Conservation (phyloP, 2,888 invertebrate genomes). For the Megalurothrips usitatus region DNA sequence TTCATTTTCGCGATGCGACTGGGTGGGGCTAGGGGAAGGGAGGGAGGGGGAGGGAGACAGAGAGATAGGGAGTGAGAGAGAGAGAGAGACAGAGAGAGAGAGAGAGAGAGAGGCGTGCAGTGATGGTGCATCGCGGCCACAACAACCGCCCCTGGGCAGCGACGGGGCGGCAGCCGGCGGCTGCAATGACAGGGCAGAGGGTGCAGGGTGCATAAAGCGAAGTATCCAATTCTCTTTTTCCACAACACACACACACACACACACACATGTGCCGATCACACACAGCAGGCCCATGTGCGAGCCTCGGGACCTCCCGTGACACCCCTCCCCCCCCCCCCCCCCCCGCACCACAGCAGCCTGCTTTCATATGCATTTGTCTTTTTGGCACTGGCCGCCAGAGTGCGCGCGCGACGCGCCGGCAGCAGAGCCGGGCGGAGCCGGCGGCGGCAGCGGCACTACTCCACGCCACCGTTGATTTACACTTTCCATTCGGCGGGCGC, state of each 20-base stretch:
- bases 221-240: slow-evolving; percentile 20
- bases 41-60: slow-evolving; percentile 33
- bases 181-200: not conserved
- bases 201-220: too few species aligned
- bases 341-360: not conserved
- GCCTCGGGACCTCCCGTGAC: not conserved
- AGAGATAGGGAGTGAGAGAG: slow-evolving; percentile 29
- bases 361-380: not conserved
- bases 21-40: slow-evolving; percentile 32
- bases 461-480: too few species aligned
- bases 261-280: not conserved
- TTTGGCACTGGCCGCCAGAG: too few species aligned
- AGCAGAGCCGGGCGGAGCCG: too few species aligned
- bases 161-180: not conserved
- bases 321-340: not conserved
- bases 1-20: slow-evolving; percentile 35
- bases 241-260: not conserved
- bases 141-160: not conserved
- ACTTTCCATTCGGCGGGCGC: too few species aligned
- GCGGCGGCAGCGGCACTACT: not conserved
- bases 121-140: not conserved
- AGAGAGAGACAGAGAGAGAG: slow-evolving; percentile 34
- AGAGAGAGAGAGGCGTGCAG: slow-evolving; percentile 32
- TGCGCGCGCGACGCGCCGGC: too few species aligned
- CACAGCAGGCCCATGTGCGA: not conserved